Percentiles rank a stretch among this genome's conserved stretches.
Conservation (phyloP, 2,113 vertebrate species). For the Bubo bubo region DNA sequence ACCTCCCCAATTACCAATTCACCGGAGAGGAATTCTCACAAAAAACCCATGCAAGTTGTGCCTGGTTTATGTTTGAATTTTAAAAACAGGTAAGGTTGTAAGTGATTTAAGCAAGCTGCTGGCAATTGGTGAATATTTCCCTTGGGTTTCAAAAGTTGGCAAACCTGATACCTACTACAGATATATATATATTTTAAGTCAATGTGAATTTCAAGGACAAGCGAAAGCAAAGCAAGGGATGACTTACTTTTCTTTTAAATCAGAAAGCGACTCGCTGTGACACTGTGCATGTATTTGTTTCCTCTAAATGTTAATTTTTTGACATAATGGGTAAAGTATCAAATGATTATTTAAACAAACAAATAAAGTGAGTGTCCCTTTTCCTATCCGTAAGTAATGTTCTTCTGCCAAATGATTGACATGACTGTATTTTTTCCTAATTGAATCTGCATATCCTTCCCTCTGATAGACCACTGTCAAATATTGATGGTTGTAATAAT, state of each 20-base stretch:
- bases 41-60: background rate
- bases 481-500: constrained; percentile 45
- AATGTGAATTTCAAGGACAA: background rate
- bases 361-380: background rate
- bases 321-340: background rate
- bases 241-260: background rate
- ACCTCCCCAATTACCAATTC: background rate
- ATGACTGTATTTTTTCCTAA: constrained; percentile 1
- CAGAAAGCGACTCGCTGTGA: background rate
- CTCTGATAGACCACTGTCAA: background rate
- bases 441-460: constrained; percentile 34
- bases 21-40: background rate
- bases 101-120: background rate
- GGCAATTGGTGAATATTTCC: background rate
- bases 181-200: background rate
- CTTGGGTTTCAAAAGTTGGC: background rate
- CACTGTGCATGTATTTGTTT: background rate
- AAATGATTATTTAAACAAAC: background rate
- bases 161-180: background rate
- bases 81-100: background rate
- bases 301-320: background rate
- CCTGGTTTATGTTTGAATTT: background rate
- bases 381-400: background rate
- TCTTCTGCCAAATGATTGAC: background rate
- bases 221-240: background rate